Evolutionary conservation across 2,888 invertebrate species (phyloP).

Genomic region (Lysandra coridon): DNA sequence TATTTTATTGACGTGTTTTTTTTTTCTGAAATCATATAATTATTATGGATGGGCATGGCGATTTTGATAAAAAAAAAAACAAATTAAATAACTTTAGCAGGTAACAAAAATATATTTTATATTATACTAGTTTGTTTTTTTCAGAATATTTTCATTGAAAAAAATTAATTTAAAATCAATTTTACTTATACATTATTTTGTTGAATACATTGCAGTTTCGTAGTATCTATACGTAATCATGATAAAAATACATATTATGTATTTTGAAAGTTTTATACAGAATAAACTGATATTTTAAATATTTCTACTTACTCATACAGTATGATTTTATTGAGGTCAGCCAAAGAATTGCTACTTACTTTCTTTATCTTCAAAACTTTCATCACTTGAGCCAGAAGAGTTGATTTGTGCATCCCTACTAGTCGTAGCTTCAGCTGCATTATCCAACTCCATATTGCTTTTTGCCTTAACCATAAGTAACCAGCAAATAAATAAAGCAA

Average conservation of each 20-base stretch:
- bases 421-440: constrained; percentile 48
- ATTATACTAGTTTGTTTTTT: no score
- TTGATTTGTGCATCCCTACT: constrained; percentile 43
- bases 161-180: no score
- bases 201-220: no score
- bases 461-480: neutral
- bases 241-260: no score
- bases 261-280: neutral
- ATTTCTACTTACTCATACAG: no score
- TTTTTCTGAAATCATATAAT: neutral
- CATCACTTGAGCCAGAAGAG: constrained; percentile 60
- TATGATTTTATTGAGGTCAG: neutral
- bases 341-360: constrained; percentile 8
- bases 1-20: neutral
- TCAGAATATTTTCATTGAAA: no score
- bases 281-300: neutral
- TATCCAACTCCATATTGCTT: constrained; percentile 51
- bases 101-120: no score
- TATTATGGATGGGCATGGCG: neutral
- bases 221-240: no score
- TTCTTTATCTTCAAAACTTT: constrained; percentile 38
- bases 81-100: no score
- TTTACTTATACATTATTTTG: no score
- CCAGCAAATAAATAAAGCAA: neutral
- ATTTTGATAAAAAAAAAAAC: no score